Percentiles rank a stretch among this genome's conserved stretches.
These are phyloP conservation scores for Cecropterus lyciades DNA, from an alignment of 1,140 invertebrate genomes.

Conservation along the genomic window DNA sequence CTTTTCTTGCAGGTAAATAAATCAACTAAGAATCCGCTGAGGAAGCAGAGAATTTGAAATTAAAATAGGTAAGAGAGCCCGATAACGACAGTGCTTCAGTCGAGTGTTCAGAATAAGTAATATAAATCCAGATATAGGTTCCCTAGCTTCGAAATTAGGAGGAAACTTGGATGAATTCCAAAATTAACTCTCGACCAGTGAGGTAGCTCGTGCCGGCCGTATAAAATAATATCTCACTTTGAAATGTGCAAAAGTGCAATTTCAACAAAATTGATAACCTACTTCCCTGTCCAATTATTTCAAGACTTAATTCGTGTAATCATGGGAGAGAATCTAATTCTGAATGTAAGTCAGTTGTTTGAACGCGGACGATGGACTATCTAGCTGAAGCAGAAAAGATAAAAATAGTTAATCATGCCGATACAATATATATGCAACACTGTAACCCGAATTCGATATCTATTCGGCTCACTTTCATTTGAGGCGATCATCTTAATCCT, in stretches of 20 bases:
- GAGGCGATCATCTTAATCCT: no score
- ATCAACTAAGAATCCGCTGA: conserved; percentile 28
- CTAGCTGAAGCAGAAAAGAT: no score
- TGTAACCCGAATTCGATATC: no score
- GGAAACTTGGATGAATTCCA: conserved; percentile 60
- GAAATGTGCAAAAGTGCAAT: conserved; percentile 37
- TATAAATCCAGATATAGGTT: conserved; percentile 53
- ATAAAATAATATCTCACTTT: conserved; percentile 47
- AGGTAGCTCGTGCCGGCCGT: conserved; percentile 44
- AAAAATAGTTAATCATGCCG: no score
- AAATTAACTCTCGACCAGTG: conserved; percentile 46
- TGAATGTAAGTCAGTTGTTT: conserved; percentile 2
- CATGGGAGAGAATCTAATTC: conserved; percentile 7
- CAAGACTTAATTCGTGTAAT: conserved; percentile 17
- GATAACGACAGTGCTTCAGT: conserved; percentile 43
- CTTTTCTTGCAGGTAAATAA: conserved; percentile 44
- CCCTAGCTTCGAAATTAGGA: conserved; percentile 56
- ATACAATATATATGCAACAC: no score
- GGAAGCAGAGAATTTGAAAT: conserved; percentile 36
- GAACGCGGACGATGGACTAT: neutral
- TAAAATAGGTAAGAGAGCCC: conserved; percentile 42
- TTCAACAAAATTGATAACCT: conserved; percentile 33
- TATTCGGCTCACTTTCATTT: no score
- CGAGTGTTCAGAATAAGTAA: conserved; percentile 42
- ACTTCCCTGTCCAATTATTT: conserved; percentile 34